Conservation (phyloP, 2,888 invertebrate species). For the Hirtodrosophila cameraria region DNA sequence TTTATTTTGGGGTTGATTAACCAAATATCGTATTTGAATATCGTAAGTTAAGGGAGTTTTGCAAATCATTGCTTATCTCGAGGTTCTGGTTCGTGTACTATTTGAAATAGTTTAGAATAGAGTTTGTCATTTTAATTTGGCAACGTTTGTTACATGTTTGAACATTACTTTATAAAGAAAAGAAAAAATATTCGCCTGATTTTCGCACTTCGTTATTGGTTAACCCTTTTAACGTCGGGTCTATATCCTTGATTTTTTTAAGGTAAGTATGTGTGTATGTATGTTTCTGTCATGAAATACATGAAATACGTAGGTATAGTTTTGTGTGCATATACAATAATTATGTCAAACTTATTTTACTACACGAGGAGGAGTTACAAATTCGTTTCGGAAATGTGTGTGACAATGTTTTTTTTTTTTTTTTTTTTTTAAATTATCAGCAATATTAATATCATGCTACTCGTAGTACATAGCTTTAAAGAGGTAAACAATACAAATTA, state of each 20-base stretch:
- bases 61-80: constrained; percentile 46
- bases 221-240: constrained; percentile 22
- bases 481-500: constrained; percentile 30
- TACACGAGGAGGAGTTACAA: constrained; percentile 60
- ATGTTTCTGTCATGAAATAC: constrained; percentile 7
- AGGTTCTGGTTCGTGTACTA: constrained; percentile 57
- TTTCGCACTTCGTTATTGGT: constrained; percentile 61
- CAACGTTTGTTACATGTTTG: constrained; percentile 73
- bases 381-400: constrained; percentile 54
- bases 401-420: constrained; percentile 23
- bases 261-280: constrained; percentile 13
- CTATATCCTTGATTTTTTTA: constrained; percentile 12
- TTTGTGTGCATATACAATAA: constrained; percentile 10
- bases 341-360: constrained; percentile 39
- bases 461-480: constrained; percentile 23
- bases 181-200: constrained; percentile 31
- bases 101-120: constrained; percentile 58
- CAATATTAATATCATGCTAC: constrained; percentile 44
- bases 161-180: constrained; percentile 43
- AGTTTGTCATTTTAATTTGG: constrained; percentile 64
- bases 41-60: constrained; percentile 41
- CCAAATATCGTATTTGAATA: constrained; percentile 56
- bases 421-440: constrained; percentile 32
- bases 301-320: constrained; percentile 8
- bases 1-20: constrained; percentile 19